Evolutionary conservation across 2,113 vertebrate genomes (phyloP).

Genomic region (Seriola quinqueradiata): DNA sequence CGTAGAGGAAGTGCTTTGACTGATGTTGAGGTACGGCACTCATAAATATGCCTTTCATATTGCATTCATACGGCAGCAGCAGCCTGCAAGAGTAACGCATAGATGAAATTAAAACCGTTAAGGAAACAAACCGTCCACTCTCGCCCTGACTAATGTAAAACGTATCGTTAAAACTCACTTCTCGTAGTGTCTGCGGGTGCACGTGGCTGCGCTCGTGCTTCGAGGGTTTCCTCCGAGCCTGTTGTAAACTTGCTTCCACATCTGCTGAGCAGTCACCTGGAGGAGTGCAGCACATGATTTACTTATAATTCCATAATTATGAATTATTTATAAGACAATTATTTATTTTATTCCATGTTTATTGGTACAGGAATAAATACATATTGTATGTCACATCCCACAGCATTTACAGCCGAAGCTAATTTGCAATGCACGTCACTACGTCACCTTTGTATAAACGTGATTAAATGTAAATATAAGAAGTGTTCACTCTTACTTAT

Average conservation of each 20-base stretch:
- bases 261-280: conserved; percentile 85
- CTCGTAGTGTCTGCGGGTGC: conserved; percentile 87
- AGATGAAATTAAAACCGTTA: neutral
- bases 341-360: neutral
- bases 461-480: too few species aligned
- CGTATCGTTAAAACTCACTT: conserved; percentile 71
- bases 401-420: neutral
- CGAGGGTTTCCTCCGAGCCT: conserved; percentile 85
- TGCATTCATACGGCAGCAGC: conserved; percentile 82
- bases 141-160: neutral
- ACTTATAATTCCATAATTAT: too few species aligned
- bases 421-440: too few species aligned
- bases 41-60: conserved; percentile 75
- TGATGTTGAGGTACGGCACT: conserved; percentile 51
- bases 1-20: conserved; percentile 58
- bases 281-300: neutral
- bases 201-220: conserved; percentile 87
- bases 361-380: neutral
- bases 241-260: conserved; percentile 89
- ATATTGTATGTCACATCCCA: too few species aligned
- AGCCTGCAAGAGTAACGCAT: conserved; percentile 61
- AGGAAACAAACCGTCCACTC: neutral
- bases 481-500: too few species aligned
- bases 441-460: too few species aligned
- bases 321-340: neutral